A percentile compares a stretch with the other conserved stretches of the same genome.
These are phyloP conservation scores for Noctuana brunneofusca DNA, from an alignment of 2,888 invertebrate species.

Conservation along the genomic window DNA sequence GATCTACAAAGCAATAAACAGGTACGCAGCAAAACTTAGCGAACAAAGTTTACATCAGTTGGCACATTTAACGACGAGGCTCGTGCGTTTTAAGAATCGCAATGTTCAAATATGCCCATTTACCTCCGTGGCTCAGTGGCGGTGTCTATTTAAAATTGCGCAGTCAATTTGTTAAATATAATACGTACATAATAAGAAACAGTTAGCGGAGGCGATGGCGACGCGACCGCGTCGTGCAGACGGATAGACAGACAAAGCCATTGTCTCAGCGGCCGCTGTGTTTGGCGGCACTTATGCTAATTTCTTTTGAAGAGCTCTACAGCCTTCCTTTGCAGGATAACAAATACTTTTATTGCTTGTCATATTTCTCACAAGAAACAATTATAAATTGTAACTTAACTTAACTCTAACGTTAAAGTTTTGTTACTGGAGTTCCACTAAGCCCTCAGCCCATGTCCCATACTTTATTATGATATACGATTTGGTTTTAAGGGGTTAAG, in stretches of 20 bases:
- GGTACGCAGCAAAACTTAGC: constrained; percentile 31
- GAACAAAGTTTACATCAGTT: constrained; percentile 49
- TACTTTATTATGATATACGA: too few relatives aligned
- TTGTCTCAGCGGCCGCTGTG: constrained; percentile 67
- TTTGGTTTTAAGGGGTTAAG: too few relatives aligned
- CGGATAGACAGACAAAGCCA: constrained; percentile 76
- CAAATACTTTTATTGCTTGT: constrained; percentile 62
- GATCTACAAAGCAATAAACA: constrained; percentile 6
- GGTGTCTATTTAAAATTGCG: constrained; percentile 55
- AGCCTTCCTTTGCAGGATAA: constrained; percentile 62
- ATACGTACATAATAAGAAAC: constrained; percentile 55
- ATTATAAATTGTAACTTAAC: constrained; percentile 10
- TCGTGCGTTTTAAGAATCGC: constrained; percentile 42
- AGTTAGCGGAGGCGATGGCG: constrained; percentile 67
- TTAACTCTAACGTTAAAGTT: neutral
- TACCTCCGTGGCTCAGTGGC: constrained; percentile 49
- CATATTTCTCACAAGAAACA: constrained; percentile 49
- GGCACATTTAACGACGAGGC: constrained; percentile 44
- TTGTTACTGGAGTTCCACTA: too few relatives aligned
- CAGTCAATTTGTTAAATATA: constrained; percentile 46
- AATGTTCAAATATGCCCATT: constrained; percentile 37
- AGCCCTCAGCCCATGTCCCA: too few relatives aligned
- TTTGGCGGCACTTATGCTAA: constrained; percentile 78
- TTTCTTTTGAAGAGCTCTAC: constrained; percentile 71
- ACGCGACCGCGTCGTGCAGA: constrained; percentile 51